Evolutionary conservation across 2,113 vertebrate species (phyloP).

Genomic region (Cepphus grylle): DNA sequence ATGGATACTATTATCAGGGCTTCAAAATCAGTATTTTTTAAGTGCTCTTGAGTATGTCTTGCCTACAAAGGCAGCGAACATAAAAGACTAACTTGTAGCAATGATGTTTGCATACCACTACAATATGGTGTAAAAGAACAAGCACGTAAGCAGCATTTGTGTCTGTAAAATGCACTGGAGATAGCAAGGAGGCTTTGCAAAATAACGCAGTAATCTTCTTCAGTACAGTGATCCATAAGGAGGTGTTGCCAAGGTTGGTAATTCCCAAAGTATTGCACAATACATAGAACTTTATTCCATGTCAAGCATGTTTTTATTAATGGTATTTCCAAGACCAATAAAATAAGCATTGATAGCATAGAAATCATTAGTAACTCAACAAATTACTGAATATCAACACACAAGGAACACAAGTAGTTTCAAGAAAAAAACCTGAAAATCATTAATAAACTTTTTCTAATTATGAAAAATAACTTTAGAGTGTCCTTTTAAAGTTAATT

Average conservation of each 20-base stretch:
- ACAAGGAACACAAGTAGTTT: neutral
- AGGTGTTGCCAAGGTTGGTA: neutral
- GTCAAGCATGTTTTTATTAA: neutral
- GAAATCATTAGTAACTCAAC: neutral
- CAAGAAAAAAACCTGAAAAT: neutral
- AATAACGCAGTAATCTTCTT: neutral
- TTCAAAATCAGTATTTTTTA: neutral
- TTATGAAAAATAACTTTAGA: conserved; percentile 27
- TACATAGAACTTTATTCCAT: neutral
- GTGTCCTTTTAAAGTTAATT: conserved; percentile 38
- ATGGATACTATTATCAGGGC: neutral
- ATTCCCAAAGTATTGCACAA: neutral
- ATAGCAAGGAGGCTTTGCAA: neutral
- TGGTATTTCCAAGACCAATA: neutral
- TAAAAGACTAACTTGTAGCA: neutral
- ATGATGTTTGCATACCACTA: neutral
- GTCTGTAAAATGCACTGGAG: neutral
- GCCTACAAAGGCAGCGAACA: neutral
- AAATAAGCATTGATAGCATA: neutral
- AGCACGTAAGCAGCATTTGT: neutral
- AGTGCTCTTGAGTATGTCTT: neutral
- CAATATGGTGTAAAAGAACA: neutral
- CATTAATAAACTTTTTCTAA: neutral
- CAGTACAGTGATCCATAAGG: neutral
- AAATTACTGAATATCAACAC: neutral